Conservation (phyloP, 2,797 vertebrate genomes). For the Chaunax sp. region DNA sequence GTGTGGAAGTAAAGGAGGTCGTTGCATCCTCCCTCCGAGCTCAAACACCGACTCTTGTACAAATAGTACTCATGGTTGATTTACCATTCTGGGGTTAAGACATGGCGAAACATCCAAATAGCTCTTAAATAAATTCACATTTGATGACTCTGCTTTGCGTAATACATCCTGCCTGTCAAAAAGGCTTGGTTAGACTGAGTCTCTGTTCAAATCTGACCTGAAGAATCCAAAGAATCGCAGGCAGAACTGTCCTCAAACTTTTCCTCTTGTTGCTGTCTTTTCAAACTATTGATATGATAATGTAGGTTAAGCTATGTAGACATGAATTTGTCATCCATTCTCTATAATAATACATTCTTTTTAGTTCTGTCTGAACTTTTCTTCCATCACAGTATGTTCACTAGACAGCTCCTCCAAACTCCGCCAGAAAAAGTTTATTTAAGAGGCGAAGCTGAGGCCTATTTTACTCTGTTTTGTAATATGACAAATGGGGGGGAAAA, state of each 20-base stretch:
- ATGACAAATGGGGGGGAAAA: slow-evolving; percentile 61
- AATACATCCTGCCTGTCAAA: slow-evolving; percentile 34
- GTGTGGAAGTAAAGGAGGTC: slow-evolving; percentile 42
- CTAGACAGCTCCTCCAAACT: slow-evolving; percentile 26
- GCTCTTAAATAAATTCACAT: slow-evolving; percentile 63
- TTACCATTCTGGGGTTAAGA: slow-evolving; percentile 55
- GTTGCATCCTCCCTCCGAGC: slow-evolving; percentile 26
- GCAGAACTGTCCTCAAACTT: background rate
- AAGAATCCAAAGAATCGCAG: slow-evolving; percentile 27
- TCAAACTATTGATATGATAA: slow-evolving; percentile 13
- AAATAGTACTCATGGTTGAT: slow-evolving; percentile 66
- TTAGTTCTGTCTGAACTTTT: slow-evolving; percentile 21
- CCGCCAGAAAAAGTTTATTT: slow-evolving; percentile 51
- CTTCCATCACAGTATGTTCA: slow-evolving; percentile 25
- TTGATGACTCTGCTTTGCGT: slow-evolving; percentile 54
- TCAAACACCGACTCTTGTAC: slow-evolving; percentile 28
- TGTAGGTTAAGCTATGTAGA: slow-evolving; percentile 16
- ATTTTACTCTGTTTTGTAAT: slow-evolving; percentile 65
- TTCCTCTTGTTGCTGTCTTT: background rate
- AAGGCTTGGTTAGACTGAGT: slow-evolving; percentile 10
- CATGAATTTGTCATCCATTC: background rate
- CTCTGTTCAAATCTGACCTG: slow-evolving; percentile 44
- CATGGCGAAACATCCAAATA: slow-evolving; percentile 62
- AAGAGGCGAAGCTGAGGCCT: slow-evolving; percentile 58
- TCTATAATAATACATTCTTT: background rate